These are phyloP conservation scores for Heptranchias perlo DNA, from an alignment of 2,113 vertebrate species.

Conservation along the genomic window DNA sequence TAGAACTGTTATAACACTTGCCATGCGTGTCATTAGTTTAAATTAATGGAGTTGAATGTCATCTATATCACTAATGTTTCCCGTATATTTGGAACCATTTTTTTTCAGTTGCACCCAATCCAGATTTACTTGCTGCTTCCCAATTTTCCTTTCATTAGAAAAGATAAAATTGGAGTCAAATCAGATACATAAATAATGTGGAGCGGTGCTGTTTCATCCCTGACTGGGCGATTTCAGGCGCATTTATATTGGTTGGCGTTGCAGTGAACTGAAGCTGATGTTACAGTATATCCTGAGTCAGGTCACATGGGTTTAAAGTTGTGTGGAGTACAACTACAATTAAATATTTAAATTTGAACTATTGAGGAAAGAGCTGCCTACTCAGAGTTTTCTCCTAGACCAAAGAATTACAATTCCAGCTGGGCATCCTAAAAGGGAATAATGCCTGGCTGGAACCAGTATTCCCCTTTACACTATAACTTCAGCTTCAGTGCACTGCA, in stretches of 20 bases:
- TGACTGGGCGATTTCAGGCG: no score
- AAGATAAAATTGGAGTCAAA: neutral
- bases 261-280: neutral
- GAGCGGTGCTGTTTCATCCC: neutral
- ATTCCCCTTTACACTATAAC: no score
- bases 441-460: neutral
- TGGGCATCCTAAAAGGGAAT: neutral
- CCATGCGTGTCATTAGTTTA: neutral
- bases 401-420: neutral
- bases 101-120: neutral
- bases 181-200: neutral
- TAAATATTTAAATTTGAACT: neutral
- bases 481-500: neutral
- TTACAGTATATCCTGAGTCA: neutral
- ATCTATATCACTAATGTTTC: neutral
- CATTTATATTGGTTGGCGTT: neutral
- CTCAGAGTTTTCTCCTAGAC: neutral
- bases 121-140: neutral
- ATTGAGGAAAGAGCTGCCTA: neutral
- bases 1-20: neutral
- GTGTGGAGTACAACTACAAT: neutral
- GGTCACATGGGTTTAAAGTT: neutral
- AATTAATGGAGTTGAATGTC: neutral
- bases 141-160: neutral
- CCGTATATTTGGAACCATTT: neutral